Percentiles rank a stretch among this genome's conserved stretches.
Evolutionary conservation across 2,797 vertebrate species (phyloP).

Genomic region (Gymnocypris eckloni): DNA sequence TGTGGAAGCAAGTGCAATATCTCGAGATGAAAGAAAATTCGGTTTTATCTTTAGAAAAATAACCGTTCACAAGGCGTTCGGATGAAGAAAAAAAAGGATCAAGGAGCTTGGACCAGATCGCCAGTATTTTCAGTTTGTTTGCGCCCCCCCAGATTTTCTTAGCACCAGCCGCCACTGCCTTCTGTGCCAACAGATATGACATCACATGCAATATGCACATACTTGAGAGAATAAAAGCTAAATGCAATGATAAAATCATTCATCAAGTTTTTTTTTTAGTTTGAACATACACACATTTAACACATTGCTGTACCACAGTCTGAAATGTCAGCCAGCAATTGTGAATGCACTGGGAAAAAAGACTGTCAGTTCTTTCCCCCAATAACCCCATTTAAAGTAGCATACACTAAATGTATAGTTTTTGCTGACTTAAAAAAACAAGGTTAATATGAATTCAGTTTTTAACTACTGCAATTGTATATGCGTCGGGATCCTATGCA

Average conservation of each 20-base stretch:
- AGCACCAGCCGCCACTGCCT: no score
- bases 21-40: no score
- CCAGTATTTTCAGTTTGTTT: no score
- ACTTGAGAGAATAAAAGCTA: neutral
- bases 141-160: no score
- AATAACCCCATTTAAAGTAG: neutral
- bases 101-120: no score
- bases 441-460: no score
- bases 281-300: neutral
- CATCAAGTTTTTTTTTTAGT: neutral
- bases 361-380: neutral
- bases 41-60: no score
- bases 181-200: no score
- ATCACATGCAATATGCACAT: no score
- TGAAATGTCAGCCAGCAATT: slow-evolving; percentile 5
- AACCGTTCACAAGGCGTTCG: no score
- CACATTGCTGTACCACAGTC: neutral
- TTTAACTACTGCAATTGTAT: neutral
- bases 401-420: neutral
- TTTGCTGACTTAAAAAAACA: neutral
- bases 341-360: neutral
- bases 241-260: neutral
- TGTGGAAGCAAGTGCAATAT: no score
- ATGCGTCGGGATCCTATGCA: neutral
- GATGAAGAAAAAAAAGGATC: no score